Percentiles rank a stretch among this genome's conserved stretches.
Conservation (phyloP, 2,888 invertebrate species). For the Harpalus rufipes region DNA sequence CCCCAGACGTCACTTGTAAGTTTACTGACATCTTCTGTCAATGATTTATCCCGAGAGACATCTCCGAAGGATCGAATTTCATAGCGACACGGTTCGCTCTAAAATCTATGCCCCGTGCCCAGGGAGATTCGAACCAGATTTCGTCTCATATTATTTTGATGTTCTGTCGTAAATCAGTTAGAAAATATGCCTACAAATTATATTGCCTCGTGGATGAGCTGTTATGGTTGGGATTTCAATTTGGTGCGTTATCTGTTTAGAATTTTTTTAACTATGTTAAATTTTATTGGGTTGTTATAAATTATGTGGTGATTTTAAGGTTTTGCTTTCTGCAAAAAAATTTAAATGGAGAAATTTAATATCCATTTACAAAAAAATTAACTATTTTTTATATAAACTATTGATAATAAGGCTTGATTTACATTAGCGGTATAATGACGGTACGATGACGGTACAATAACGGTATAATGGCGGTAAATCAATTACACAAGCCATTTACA, state of each 20-base stretch:
- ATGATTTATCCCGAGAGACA: slow-evolving; percentile 55
- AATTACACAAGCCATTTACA: too few species aligned
- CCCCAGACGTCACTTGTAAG: slow-evolving; percentile 52
- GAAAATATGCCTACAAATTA: slow-evolving; percentile 49
- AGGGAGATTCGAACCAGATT: background rate
- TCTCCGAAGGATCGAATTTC: slow-evolving; percentile 44
- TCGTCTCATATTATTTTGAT: slow-evolving; percentile 56
- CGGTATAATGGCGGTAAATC: too few species aligned
- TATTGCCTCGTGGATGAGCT: slow-evolving; percentile 33
- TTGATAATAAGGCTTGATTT: too few species aligned
- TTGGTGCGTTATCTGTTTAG: slow-evolving; percentile 19
- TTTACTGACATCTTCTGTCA: slow-evolving; percentile 57
- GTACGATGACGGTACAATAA: too few species aligned
- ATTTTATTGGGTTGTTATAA: slow-evolving; percentile 2
- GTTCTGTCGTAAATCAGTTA: slow-evolving; percentile 57
- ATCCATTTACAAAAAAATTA: background rate
- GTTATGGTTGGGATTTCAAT: slow-evolving; percentile 6
- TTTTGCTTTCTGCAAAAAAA: background rate
- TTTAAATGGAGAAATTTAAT: background rate
- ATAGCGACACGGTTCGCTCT: slow-evolving; percentile 18
- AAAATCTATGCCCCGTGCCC: slow-evolving; percentile 37
- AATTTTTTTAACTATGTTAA: slow-evolving; percentile 6
- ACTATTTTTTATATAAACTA: too few species aligned
- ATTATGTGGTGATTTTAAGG: slow-evolving; percentile 14
- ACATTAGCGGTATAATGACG: too few species aligned